Conservation (phyloP, 2,797 vertebrate species). For the Zalophus californianus region DNA sequence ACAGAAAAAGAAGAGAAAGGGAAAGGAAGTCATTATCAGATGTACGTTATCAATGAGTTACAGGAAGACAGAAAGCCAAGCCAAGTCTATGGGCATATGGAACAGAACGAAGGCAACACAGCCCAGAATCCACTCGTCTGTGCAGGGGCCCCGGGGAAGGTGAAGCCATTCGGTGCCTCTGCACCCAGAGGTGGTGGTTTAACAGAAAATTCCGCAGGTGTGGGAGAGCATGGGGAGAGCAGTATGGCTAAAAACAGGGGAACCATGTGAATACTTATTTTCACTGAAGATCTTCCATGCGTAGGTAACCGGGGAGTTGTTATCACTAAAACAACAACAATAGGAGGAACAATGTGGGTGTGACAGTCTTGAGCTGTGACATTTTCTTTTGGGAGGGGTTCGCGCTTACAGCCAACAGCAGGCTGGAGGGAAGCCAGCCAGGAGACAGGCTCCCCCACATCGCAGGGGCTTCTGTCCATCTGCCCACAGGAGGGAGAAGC, state of each 20-base stretch:
- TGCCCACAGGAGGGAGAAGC: background rate
- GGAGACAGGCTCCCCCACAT: background rate
- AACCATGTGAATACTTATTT: no score
- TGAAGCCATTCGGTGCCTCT: fast-evolving
- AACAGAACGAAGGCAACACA: background rate
- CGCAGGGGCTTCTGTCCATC: background rate
- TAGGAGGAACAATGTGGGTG: fast-evolving
- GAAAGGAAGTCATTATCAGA: background rate
- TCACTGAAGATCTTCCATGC: background rate
- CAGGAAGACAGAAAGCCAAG: background rate
- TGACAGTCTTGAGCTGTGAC: background rate
- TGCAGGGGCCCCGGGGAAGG: fast-evolving
- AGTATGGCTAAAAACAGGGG: fast-evolving
- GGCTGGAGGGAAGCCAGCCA: background rate
- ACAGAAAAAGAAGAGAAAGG: background rate
- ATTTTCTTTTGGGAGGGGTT: fast-evolving
- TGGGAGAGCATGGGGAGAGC: background rate
- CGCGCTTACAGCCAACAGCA: fast-evolving
- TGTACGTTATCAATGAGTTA: background rate
- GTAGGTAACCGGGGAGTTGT: background rate
- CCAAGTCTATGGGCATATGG: no score
- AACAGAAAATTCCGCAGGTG: background rate
- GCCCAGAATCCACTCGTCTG: fast-evolving
- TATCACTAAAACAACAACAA: background rate
- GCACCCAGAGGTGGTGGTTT: background rate